phyloP scores from a whole-genome alignment of 2,888 invertebrate genomes.

The Diarsia brunnea region DNA sequence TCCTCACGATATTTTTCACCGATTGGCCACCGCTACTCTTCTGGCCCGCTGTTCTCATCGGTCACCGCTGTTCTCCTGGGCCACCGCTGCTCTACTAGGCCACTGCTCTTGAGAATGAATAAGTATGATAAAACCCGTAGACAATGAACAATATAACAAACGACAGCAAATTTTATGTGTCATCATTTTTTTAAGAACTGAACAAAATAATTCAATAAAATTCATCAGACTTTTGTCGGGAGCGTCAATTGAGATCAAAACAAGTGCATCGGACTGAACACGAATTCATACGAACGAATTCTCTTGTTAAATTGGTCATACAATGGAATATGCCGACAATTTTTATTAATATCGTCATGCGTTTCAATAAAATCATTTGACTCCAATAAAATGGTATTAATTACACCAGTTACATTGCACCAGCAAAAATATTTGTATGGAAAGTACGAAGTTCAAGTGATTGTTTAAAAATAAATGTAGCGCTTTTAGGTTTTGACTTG shows the following conservation, averaged over 20 bases:
- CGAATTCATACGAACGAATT: constrained; percentile 33
- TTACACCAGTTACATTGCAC: constrained; percentile 23
- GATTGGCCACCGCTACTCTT: too few relatives aligned
- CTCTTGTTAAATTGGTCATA: constrained; percentile 40
- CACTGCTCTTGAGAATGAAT: too few relatives aligned
- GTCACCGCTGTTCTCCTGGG: too few relatives aligned
- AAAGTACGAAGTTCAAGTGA: constrained; percentile 4
- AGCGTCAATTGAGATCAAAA: constrained; percentile 32
- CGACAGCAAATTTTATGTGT: background rate
- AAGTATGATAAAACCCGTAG: too few relatives aligned
- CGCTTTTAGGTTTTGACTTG: background rate
- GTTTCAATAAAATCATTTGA: constrained; percentile 54
- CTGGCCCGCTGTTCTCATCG: too few relatives aligned
- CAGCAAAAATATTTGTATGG: constrained; percentile 26
- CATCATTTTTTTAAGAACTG: background rate
- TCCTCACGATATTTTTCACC: too few relatives aligned
- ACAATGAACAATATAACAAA: background rate
- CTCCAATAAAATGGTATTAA: constrained; percentile 41
- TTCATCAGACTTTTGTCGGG: constrained; percentile 18
- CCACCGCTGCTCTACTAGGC: too few relatives aligned
- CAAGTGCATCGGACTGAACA: constrained; percentile 40
- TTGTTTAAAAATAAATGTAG: background rate
- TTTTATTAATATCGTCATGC: constrained; percentile 49
- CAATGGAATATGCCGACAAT: constrained; percentile 30
- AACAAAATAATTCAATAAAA: constrained; percentile 3